Percentiles rank a stretch among this genome's conserved stretches.
These are phyloP conservation scores for Eudyptes chrysolophus DNA, from an alignment of 2,113 vertebrate species.

Conservation along the genomic window DNA sequence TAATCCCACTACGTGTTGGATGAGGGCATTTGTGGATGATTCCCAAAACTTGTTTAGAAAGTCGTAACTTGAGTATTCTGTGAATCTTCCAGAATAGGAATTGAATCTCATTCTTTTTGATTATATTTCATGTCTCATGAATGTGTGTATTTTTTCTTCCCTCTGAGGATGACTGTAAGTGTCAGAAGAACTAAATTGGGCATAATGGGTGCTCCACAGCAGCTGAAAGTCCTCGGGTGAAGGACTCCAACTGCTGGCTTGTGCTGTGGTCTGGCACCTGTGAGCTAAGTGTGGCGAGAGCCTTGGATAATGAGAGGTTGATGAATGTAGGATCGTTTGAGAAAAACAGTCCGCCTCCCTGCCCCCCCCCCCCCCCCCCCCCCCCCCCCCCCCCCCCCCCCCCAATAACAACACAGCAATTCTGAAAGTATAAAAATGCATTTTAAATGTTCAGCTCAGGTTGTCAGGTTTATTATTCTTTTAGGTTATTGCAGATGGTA, in stretches of 20 bases:
- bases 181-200: not conserved
- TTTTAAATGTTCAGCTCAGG: not conserved
- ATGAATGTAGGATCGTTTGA: not conserved
- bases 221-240: conserved; percentile 54
- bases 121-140: not conserved
- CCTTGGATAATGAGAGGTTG: not conserved
- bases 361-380: no score
- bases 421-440: not conserved
- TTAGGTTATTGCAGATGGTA: not conserved
- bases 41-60: not conserved
- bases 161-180: not conserved
- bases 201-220: conserved; percentile 8
- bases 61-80: not conserved
- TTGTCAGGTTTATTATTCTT: not conserved
- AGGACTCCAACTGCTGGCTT: conserved; percentile 17
- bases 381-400: no score
- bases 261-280: conserved; percentile 17
- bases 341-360: not conserved
- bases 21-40: not conserved
- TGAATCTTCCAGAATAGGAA: not conserved
- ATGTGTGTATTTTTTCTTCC: not conserved
- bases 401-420: not conserved
- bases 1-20: not conserved
- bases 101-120: not conserved
- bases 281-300: not conserved